These are phyloP conservation scores for Orthonychiurus folsomi DNA, from an alignment of 2,888 invertebrate genomes.

Conservation along the genomic window DNA sequence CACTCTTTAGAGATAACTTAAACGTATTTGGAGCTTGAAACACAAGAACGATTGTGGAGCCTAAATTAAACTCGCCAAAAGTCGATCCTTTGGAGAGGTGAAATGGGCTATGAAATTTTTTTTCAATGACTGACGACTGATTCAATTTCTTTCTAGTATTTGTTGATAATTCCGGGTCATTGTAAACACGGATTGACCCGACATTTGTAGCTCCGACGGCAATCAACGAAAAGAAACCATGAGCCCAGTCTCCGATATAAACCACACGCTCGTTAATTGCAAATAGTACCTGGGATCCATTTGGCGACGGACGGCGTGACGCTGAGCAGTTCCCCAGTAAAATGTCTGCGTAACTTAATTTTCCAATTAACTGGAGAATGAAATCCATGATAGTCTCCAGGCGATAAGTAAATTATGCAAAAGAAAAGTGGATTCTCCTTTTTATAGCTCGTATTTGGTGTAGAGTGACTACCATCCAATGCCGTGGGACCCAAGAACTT, in stretches of 20 bases:
- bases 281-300: conserved; percentile 81
- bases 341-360: conserved; percentile 75
- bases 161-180: conserved; percentile 50
- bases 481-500: conserved; percentile 87
- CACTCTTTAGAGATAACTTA: conserved; percentile 60
- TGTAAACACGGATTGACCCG: conserved; percentile 83
- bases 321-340: conserved; percentile 77
- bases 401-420: conserved; percentile 89
- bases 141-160: conserved; percentile 25
- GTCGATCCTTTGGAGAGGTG: conserved; percentile 65
- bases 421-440: conserved; percentile 65
- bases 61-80: conserved; percentile 93
- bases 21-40: conserved; percentile 89
- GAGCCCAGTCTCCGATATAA: conserved; percentile 79
- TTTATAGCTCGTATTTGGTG: no score
- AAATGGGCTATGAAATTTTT: conserved; percentile 40
- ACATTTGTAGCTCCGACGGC: conserved; percentile 98
- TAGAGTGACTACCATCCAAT: no score
- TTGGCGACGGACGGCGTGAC: conserved; percentile 81
- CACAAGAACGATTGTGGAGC: conserved; percentile 90
- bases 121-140: conserved; percentile 25
- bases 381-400: conserved; percentile 96
- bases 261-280: conserved; percentile 87
- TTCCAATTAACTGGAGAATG: conserved; percentile 86
- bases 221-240: conserved; percentile 94